Percentiles rank a stretch among this genome's conserved stretches.
phyloP scores from a whole-genome alignment of 2,888 invertebrate species.

The Lottia gigantea region DNA sequence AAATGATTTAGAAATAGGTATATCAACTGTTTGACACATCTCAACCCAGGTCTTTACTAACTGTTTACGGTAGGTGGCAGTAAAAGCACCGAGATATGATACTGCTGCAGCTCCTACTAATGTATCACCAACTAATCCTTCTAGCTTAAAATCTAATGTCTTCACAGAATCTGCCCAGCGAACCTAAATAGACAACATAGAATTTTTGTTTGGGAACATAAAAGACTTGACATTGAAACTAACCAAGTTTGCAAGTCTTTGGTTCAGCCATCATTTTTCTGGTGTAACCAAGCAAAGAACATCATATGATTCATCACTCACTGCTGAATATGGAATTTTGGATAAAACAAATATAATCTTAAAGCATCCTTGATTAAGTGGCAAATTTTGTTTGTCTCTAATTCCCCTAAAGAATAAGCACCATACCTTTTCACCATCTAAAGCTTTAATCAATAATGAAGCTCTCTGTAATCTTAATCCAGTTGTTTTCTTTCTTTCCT shows the following conservation, averaged over 20 bases:
- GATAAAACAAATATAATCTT: no score
- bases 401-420: not conserved
- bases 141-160: constrained; percentile 58
- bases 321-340: no score
- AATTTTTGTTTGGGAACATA: no score
- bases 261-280: no score
- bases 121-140: constrained; percentile 65
- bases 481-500: constrained; percentile 61
- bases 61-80: constrained; percentile 56
- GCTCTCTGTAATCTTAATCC: constrained; percentile 61
- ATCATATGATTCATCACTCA: no score
- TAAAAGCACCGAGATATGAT: constrained; percentile 66
- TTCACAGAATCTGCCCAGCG: constrained; percentile 65
- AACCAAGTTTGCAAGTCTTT: no score
- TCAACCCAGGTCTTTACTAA: constrained; percentile 52
- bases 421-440: constrained; percentile 65
- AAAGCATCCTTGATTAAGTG: no score
- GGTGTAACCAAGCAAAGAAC: no score
- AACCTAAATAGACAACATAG: constrained; percentile 35
- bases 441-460: constrained; percentile 63
- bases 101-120: constrained; percentile 64
- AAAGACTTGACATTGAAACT: no score
- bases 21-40: constrained; percentile 45
- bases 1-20: constrained; percentile 60
- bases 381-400: not conserved